Base-by-base conservation (phyloP, 2,113 vertebrate genomes). In the Platichthys stellatus region DNA sequence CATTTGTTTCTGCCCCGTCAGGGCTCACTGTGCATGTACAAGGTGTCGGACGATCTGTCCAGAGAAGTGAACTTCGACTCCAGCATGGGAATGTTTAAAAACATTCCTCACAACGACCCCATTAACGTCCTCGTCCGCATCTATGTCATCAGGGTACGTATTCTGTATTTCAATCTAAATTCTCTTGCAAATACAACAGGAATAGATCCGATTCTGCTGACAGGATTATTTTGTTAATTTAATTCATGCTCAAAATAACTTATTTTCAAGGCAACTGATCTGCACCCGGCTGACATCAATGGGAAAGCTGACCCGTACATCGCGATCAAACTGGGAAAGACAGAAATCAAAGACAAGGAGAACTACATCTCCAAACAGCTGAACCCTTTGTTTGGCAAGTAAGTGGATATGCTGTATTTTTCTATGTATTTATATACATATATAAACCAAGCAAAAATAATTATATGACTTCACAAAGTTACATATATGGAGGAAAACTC, bases 361-460 rank as follows among this genome's bases (percentile, higher is more conserved):
- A 99, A 98, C 87, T 99, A 99, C 90, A 98, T 99, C 88, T 99
- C 98, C 61, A 99, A 99, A 88, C 98, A 99, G 90, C 92, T 99
- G 61, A 99, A 99, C 88, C 98, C 98, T 0, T 85, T 98, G 76
- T 99, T 99, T 72, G 98, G 98, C 76, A 99, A 99, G 98, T 99
- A 93, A 95, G 98, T 92, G 26, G 6, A 69, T 17, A 23, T 0
- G 0, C 1, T 69, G 15, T n/a, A 21, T 28, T 47, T 5, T 2
- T 57, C 13, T 13, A 43, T 13, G 0, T 40, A 13, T 13, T 12
- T 43, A 13, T 13, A 4, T 15, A 4, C 1, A 13, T 2, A 57
- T 64, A 26, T 31, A 45, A 38, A 31, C 13, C 26, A 13, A 26
- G 17, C 17, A 65, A 23, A 47, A 47, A 26, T 1, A 47, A 5